Evolutionary conservation across 2,113 vertebrate genomes (phyloP).

Genomic region (Vireo altiloquus): DNA sequence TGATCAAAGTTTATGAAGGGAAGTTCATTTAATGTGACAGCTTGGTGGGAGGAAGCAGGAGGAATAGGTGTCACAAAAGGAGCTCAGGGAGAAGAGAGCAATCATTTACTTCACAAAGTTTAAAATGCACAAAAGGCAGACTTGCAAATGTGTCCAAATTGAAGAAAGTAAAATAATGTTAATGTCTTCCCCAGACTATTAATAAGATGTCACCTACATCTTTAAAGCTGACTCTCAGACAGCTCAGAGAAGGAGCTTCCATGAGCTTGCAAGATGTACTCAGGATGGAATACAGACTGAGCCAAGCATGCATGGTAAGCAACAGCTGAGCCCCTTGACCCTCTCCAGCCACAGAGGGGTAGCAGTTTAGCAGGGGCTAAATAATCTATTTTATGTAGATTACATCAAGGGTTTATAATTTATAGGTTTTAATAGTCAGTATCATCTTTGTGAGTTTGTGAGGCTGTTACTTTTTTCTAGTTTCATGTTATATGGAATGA

Average conservation of each 20-base stretch:
- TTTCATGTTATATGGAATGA: neutral
- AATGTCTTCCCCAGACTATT: slow-evolving; percentile 72
- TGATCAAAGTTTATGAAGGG: neutral
- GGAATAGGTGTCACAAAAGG: neutral
- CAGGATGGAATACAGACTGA: slow-evolving; percentile 90
- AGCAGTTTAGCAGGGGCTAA: neutral
- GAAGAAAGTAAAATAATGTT: neutral
- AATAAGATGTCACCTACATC: slow-evolving; percentile 93
- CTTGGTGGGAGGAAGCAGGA: neutral
- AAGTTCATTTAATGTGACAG: neutral
- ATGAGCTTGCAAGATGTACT: slow-evolving; percentile 86
- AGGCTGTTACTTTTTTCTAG: neutral
- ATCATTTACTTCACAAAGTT: neutral
- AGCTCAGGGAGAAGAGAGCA: neutral
- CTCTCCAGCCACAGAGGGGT: neutral
- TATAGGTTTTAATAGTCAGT: neutral
- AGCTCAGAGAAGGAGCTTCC: slow-evolving; percentile 81
- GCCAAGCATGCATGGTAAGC: slow-evolving; percentile 90
- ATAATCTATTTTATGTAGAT: neutral
- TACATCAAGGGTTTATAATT: neutral
- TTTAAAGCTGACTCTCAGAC: slow-evolving; percentile 87
- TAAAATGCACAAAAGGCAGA: neutral
- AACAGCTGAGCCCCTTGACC: neutral
- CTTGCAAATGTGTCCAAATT: neutral
- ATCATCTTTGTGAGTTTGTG: neutral